These are phyloP conservation scores for Deroplatys truncata DNA, from an alignment of 2,888 invertebrate genomes.

Conservation along the genomic window DNA sequence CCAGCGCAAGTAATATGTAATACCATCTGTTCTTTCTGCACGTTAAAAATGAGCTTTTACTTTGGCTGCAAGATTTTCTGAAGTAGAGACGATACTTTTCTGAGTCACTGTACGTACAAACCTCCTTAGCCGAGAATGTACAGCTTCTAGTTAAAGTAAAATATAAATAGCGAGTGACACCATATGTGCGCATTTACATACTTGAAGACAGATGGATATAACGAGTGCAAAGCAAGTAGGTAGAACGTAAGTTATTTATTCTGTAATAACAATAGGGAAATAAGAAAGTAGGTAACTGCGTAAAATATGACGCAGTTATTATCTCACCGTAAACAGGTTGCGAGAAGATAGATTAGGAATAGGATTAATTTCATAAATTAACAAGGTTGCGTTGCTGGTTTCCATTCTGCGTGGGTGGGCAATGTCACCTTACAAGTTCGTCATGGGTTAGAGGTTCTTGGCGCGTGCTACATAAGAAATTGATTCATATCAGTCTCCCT, in stretches of 20 bases:
- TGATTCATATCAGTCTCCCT: too few relatives aligned
- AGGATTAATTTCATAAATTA: neutral
- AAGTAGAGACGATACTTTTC: too few relatives aligned
- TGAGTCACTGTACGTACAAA: too few relatives aligned
- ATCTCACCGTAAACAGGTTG: neutral
- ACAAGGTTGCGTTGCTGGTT: neutral
- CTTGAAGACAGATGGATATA: neutral
- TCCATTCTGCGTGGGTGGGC: neutral
- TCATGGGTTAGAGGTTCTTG: neutral
- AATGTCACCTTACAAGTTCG: neutral
- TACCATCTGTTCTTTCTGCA: too few relatives aligned
- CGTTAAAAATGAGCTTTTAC: too few relatives aligned
- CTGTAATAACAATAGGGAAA: neutral
- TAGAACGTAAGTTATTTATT: neutral
- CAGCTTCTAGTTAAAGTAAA: too few relatives aligned
- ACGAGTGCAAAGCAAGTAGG: neutral
- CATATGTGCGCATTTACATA: too few relatives aligned
- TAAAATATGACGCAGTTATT: neutral
- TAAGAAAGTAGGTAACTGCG: neutral
- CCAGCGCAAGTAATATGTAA: too few relatives aligned
- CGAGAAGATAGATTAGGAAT: neutral
- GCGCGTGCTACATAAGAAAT: neutral
- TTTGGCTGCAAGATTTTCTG: too few relatives aligned
- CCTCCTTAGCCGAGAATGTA: too few relatives aligned
- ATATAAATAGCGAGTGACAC: too few relatives aligned